These are phyloP conservation scores for Perizoma affinitatum DNA, from an alignment of 2,888 invertebrate species.

Conservation along the genomic window DNA sequence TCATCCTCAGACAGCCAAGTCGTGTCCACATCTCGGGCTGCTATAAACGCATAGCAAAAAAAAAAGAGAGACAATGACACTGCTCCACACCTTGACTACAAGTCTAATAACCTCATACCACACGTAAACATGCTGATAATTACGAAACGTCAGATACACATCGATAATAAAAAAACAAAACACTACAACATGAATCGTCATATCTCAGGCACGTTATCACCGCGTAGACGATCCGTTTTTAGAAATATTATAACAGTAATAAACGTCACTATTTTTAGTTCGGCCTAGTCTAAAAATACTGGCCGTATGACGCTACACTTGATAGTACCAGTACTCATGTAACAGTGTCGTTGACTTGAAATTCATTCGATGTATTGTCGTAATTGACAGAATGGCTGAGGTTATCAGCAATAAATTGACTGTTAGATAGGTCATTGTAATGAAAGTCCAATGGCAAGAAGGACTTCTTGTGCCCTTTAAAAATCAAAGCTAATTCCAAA, in stretches of 20 bases:
- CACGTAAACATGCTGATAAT: constrained; percentile 9
- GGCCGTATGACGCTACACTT: constrained; percentile 73
- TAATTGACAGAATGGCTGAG: constrained; percentile 49
- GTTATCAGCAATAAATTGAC: constrained; percentile 54
- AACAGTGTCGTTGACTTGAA: constrained; percentile 79
- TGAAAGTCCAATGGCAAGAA: constrained; percentile 34
- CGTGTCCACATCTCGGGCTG: too few relatives aligned
- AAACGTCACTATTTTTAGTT: constrained; percentile 83
- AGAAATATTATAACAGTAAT: constrained; percentile 85
- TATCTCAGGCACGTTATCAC: constrained; percentile 77
- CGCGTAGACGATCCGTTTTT: constrained; percentile 82
- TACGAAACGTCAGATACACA: constrained; percentile 29
- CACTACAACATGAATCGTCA: constrained; percentile 60
- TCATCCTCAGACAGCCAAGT: too few relatives aligned
- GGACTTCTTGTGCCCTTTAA: neutral
- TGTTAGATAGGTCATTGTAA: constrained; percentile 52
- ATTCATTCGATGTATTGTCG: constrained; percentile 65
- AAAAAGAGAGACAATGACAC: too few relatives aligned
- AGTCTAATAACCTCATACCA: constrained; percentile 9
- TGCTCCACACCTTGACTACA: too few relatives aligned
- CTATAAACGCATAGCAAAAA: too few relatives aligned
- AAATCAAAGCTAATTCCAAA: neutral
- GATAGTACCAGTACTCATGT: constrained; percentile 78
- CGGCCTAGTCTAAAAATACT: constrained; percentile 82
- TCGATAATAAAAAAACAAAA: constrained; percentile 40